phyloP scores from a whole-genome alignment of 2,888 invertebrate species.

The Acholoe squamosa region DNA sequence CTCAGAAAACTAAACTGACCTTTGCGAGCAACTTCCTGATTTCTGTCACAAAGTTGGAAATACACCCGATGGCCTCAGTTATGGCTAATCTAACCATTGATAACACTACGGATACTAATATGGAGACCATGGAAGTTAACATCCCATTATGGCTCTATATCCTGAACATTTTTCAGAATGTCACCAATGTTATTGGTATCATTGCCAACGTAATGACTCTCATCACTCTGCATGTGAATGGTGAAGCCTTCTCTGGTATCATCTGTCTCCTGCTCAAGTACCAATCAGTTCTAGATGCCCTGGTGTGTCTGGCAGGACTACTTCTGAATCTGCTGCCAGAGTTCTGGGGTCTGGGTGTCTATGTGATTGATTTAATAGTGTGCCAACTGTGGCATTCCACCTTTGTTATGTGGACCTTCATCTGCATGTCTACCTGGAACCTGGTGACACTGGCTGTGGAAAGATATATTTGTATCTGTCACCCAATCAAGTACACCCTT shows the following conservation, averaged over 20 bases:
- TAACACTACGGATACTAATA: too few relatives aligned
- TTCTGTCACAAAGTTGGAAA: too few relatives aligned
- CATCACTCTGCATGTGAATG: not conserved
- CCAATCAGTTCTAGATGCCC: not conserved
- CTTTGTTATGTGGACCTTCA: not conserved
- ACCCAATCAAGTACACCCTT: not conserved
- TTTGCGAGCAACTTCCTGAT: too few relatives aligned
- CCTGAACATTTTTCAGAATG: not conserved
- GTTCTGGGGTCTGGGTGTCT: not conserved
- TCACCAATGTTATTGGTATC: not conserved
- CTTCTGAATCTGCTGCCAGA: not conserved
- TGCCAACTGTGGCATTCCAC: slow-evolving; percentile 56
- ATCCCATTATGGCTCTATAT: not conserved
- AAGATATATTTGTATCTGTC: slow-evolving; percentile 43
- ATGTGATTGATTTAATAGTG: not conserved
- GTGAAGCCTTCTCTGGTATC: not conserved
- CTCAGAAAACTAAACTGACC: too few relatives aligned
- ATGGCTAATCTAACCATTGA: too few relatives aligned
- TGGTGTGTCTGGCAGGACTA: not conserved
- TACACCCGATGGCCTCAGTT: too few relatives aligned
- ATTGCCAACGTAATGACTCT: not conserved
- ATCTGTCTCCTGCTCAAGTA: not conserved
- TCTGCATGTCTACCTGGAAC: slow-evolving; percentile 45
- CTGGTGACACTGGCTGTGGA: slow-evolving; percentile 50
- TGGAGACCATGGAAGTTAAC: too few relatives aligned